Percentiles rank a stretch among this genome's conserved stretches.
These are phyloP conservation scores for Catalaphyllia jardinei DNA, from an alignment of 64 coral and sea anemone genomes.

Conservation along the genomic window DNA sequence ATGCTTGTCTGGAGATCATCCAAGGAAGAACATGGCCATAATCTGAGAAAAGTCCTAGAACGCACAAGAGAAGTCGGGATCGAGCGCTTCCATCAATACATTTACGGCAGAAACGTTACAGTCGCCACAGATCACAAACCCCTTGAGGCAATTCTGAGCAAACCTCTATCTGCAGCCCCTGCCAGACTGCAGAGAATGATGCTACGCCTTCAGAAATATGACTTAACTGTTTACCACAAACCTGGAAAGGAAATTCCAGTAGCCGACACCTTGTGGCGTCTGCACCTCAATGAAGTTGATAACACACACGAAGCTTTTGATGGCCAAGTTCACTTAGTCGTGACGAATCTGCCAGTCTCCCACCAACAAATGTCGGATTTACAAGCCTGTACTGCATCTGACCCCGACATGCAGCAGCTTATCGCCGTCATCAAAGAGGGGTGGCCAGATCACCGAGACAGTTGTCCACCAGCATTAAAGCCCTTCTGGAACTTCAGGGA, in stretches of 20 bases:
- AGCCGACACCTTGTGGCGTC: background rate
- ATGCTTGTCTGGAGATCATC: background rate
- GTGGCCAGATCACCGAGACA: too few relatives aligned
- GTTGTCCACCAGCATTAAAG: background rate
- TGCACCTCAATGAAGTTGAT: background rate
- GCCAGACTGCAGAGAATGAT: background rate
- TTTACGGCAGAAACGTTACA: background rate
- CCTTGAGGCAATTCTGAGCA: background rate
- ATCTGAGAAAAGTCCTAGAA: background rate
- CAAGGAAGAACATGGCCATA: background rate
- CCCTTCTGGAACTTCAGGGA: slow-evolving; percentile 5
- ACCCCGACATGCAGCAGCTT: background rate
- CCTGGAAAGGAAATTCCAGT: slow-evolving; percentile 3
- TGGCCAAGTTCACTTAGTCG: background rate
- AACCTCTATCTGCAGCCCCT: background rate
- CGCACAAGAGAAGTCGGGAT: background rate
- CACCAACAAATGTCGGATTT: background rate
- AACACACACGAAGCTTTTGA: background rate
- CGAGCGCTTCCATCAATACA: background rate
- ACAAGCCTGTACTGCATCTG: background rate
- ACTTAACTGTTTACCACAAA: background rate
- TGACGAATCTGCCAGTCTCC: background rate
- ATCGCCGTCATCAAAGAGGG: too few relatives aligned
- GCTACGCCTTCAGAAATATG: background rate
- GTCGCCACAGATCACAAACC: background rate